Base-by-base conservation (phyloP, 2,797 vertebrate genomes). In the Diplodus puntazzo region DNA sequence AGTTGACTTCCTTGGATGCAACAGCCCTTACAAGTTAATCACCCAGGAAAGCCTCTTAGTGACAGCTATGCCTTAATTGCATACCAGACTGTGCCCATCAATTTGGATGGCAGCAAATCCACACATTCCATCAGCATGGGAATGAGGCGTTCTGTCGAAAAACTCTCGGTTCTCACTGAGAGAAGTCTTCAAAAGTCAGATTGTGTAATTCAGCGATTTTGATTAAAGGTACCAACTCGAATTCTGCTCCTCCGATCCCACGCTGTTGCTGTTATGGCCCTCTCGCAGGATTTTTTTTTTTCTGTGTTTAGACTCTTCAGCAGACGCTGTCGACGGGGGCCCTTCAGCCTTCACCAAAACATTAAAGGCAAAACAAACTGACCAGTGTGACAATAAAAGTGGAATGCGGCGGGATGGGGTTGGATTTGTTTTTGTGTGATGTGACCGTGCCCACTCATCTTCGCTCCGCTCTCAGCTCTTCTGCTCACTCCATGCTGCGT, bases 31-130 rank as follows among this genome's bases (percentile, higher is more conserved):
- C 87, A 85, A 93, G 89, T 93, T 92, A 94, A 90, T 94, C 90
- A 91, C 58, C 83, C 93, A 89, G 89, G 84, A 93, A 94, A 94
- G 91, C 88, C 87, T 93, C 90, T 94, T 93, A 93, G 89, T 90
- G 91, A 92, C 90, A 93, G 89, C 83, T 88, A 85, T 79, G 89
- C 76, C 85, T 92, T 92, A 93, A 94, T 92, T 94, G 83, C 92
- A 94, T 94, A 91, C 92, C 93, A 88, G 87, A 86, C 74, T 74
- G 82, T 89, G 87, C 79, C 88, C 88, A 92, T 93, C 93, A 89
- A 88, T 93, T 90, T 88, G 83, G 79, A 90, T 82, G 83, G 79
- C 79, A 81, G 89, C 84, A 92, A 93, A 92, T 89, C 86, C 91
- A 88, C 83, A 84, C 87, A 92, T 91, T 92, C 89, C 85, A 85